These are phyloP conservation scores for Aphelenchoides fujianensis DNA, from an alignment of 1,140 invertebrate species.

Conservation along the genomic window DNA sequence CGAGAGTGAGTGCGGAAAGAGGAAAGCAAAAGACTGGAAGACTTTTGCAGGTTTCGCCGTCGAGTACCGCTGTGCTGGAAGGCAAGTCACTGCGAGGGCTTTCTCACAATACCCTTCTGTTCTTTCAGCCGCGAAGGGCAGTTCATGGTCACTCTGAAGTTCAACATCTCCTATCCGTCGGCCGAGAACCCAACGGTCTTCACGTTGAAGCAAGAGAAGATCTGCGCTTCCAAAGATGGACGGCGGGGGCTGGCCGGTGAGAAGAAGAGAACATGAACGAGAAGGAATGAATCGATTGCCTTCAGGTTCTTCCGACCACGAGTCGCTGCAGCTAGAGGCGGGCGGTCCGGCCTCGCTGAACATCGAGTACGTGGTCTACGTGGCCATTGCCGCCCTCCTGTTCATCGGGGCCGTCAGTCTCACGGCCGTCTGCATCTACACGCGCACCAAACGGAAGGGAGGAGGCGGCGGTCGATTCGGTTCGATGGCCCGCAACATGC, in stretches of 20 bases:
- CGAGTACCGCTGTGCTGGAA: slow-evolving; percentile 7
- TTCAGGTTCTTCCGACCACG: slow-evolving; percentile 5
- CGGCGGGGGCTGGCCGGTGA: slow-evolving; percentile 34
- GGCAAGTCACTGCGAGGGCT: background rate
- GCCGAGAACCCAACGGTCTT: slow-evolving; percentile 38
- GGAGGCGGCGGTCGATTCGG: background rate
- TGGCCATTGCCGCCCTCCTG: slow-evolving; percentile 2
- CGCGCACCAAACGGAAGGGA: slow-evolving; percentile 7
- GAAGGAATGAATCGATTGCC: background rate
- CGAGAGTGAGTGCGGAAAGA: slow-evolving; percentile 28
- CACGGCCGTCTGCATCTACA: slow-evolving; percentile 10
- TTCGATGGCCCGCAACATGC: background rate
- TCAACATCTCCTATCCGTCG: slow-evolving; percentile 52
- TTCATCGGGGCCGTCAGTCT: slow-evolving; percentile 7
- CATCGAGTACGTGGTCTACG: slow-evolving; percentile 20
- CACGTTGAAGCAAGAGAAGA: slow-evolving; percentile 58
- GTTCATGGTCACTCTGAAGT: slow-evolving; percentile 50
- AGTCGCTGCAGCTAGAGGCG: slow-evolving; percentile 3
- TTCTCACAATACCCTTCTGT: slow-evolving; percentile 42
- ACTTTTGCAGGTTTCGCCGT: slow-evolving; percentile 48
- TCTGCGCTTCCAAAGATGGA: slow-evolving; percentile 54
- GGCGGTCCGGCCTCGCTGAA: background rate
- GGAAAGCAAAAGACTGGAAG: background rate
- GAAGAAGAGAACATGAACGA: background rate
- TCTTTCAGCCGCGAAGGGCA: slow-evolving; percentile 57